Evolutionary conservation across 2,888 invertebrate genomes (phyloP).

Genomic region (Norana najaformis): DNA sequence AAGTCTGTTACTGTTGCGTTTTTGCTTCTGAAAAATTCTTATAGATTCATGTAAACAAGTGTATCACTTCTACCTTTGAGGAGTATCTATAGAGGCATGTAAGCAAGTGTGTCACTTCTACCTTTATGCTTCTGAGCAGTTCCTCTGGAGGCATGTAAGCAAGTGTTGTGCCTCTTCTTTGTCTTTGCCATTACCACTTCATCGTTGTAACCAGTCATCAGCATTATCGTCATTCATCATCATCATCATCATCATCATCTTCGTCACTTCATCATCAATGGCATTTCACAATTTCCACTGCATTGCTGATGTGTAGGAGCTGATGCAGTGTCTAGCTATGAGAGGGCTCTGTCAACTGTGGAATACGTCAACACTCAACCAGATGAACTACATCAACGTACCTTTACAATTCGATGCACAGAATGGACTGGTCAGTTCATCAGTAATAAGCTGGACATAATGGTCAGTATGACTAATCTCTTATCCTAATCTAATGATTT

Average conservation of each 20-base stretch:
- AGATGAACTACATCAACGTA: neutral
- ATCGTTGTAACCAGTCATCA: neutral
- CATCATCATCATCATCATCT: neutral
- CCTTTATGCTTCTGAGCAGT: no score
- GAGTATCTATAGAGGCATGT: no score
- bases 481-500: neutral
- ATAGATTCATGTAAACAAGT: no score
- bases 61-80: no score
- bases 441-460: slow-evolving; percentile 26
- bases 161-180: neutral
- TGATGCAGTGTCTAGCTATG: slow-evolving; percentile 27
- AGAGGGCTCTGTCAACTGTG: slow-evolving; percentile 18
- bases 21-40: no score
- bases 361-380: slow-evolving; percentile 10
- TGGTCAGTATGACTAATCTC: slow-evolving; percentile 9
- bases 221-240: neutral
- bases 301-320: neutral
- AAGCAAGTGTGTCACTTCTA: no score
- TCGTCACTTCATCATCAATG: neutral
- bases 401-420: slow-evolving; percentile 28
- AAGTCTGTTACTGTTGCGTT: no score
- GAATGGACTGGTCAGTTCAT: slow-evolving; percentile 25
- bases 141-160: no score
- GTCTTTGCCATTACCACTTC: neutral
- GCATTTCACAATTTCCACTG: neutral